Evolutionary conservation across 2,113 vertebrate species (phyloP).

Genomic region (Campylorhamphus procurvoides): DNA sequence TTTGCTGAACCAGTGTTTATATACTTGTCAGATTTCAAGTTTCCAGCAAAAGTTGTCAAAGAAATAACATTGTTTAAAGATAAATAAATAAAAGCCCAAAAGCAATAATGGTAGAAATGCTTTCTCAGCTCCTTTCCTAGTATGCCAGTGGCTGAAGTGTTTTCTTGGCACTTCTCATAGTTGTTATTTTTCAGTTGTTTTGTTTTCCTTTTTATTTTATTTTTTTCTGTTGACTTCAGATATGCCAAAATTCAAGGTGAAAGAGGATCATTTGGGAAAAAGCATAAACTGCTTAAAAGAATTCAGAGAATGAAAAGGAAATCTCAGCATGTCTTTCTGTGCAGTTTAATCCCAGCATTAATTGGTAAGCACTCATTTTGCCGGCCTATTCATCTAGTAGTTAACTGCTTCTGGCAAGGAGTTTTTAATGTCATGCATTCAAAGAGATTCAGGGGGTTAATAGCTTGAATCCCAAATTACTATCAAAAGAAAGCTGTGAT

Average conservation of each 20-base stretch:
- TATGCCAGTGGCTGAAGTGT: neutral
- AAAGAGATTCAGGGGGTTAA: constrained; percentile 57
- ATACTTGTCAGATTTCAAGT: neutral
- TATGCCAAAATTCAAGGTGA: neutral
- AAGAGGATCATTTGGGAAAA: neutral
- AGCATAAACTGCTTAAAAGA: neutral
- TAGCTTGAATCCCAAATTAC: neutral
- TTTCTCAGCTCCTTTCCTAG: neutral
- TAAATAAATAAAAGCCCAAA: neutral
- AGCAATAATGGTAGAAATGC: neutral
- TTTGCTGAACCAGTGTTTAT: neutral
- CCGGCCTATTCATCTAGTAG: neutral
- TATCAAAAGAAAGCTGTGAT: constrained; percentile 18
- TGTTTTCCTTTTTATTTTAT: neutral
- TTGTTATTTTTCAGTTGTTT: neutral
- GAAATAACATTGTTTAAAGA: neutral
- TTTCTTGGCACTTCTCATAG: neutral
- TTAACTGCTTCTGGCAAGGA: constrained; percentile 10
- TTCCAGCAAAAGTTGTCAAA: neutral
- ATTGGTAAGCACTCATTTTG: neutral
- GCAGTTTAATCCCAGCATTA: neutral
- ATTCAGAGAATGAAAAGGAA: neutral
- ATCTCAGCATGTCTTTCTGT: neutral
- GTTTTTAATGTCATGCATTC: neutral
- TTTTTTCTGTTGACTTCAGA: neutral